Evolutionary conservation across 1,140 invertebrate genomes (phyloP).

Genomic region (Bicyclus anynana): DNA sequence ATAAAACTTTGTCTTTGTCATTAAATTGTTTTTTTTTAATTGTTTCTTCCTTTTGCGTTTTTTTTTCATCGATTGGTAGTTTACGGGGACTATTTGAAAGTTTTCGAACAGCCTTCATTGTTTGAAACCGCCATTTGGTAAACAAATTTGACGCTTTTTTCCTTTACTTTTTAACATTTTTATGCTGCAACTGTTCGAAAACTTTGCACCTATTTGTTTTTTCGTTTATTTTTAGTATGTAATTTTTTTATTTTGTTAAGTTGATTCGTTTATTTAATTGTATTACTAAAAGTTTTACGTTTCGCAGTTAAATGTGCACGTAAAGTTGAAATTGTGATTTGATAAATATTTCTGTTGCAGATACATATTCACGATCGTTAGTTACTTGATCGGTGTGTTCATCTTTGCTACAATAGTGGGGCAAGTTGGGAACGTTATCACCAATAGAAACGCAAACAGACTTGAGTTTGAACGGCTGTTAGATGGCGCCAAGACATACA

Average conservation of each 20-base stretch:
- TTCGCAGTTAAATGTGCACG: background rate
- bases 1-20: slow-evolving; percentile 46
- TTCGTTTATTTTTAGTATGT: slow-evolving; percentile 30
- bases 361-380: slow-evolving; percentile 97
- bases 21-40: slow-evolving; percentile 46
- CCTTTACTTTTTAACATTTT: slow-evolving; percentile 57
- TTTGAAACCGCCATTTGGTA: slow-evolving; percentile 75
- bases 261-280: slow-evolving; percentile 3
- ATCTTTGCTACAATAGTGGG: slow-evolving; percentile 99
- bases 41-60: slow-evolving; percentile 49
- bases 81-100: slow-evolving; percentile 72
- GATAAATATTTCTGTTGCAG: slow-evolving; percentile 80
- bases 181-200: slow-evolving; percentile 79
- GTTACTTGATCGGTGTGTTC: slow-evolving; percentile 97
- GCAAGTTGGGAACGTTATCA: slow-evolving; percentile 98
- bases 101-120: slow-evolving; percentile 84
- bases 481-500: slow-evolving; percentile 97
- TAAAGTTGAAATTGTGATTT: background rate
- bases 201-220: slow-evolving; percentile 76
- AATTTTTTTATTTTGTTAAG: slow-evolving; percentile 22
- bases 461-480: slow-evolving; percentile 96
- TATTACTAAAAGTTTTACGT: too few species aligned
- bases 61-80: slow-evolving; percentile 46
- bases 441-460: slow-evolving; percentile 97
- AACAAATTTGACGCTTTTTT: slow-evolving; percentile 42